phyloP scores from a whole-genome alignment of 2,888 invertebrate species.

The Pemphredon lugubris region DNA sequence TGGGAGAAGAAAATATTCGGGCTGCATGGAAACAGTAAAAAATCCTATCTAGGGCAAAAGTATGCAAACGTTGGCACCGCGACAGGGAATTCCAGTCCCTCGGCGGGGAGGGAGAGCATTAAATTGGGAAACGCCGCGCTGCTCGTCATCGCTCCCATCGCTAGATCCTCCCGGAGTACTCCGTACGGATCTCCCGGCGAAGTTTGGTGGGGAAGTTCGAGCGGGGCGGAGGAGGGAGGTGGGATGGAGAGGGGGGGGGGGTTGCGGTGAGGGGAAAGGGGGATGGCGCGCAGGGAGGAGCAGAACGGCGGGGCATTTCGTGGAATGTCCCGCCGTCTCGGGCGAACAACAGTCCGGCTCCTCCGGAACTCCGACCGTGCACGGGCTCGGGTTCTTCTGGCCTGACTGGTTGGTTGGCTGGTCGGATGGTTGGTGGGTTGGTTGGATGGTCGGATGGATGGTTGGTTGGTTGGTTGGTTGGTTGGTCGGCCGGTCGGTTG shows the following conservation, averaged over 20 bases:
- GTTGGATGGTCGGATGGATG: no score
- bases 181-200: slow-evolving; percentile 17
- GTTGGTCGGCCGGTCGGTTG: no score
- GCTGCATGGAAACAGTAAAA: no score
- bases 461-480: no score
- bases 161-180: slow-evolving; percentile 14
- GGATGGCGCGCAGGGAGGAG: slow-evolving; percentile 18
- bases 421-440: no score
- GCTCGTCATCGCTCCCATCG: slow-evolving; percentile 29
- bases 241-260: slow-evolving; percentile 12
- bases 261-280: slow-evolving; percentile 7
- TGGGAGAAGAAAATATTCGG: no score
- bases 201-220: slow-evolving; percentile 4
- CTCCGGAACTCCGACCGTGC: slow-evolving; percentile 69
- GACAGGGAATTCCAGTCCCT: no score
- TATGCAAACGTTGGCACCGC: no score
- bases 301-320: slow-evolving; percentile 65
- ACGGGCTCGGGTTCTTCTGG: slow-evolving; percentile 48
- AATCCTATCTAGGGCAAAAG: no score
- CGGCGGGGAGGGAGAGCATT: no score
- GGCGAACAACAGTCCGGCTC: slow-evolving; percentile 74
- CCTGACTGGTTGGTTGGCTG: slow-evolving; percentile 52
- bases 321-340: slow-evolving; percentile 75
- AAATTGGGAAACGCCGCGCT: no score
- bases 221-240: slow-evolving; percentile 9